A percentile compares a stretch with the other conserved stretches of the same genome.
Conservation (phyloP, 2,113 vertebrate genomes). For the Amblyornis subalaris region DNA sequence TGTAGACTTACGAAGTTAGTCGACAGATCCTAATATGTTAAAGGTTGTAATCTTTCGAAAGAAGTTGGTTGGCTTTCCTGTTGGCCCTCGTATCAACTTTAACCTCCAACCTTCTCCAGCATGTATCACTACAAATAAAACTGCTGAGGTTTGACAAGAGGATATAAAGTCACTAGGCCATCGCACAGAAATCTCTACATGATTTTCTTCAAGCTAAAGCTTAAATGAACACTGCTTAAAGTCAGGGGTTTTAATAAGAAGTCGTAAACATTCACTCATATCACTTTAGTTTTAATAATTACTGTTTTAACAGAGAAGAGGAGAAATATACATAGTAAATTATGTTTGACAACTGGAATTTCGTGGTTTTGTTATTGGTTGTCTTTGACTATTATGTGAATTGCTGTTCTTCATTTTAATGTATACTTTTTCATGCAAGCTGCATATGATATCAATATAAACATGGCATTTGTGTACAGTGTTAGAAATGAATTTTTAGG, state of each 20-base stretch:
- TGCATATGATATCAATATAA: conserved; percentile 73
- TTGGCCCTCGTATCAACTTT: conserved; percentile 89
- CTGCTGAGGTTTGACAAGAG: conserved; percentile 79
- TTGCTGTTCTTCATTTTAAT: conserved; percentile 89
- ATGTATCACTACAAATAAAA: conserved; percentile 87
- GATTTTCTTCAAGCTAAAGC: conserved; percentile 73
- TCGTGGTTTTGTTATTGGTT: conserved; percentile 89
- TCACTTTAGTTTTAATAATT: conserved; percentile 86
- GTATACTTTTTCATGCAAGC: conserved; percentile 76
- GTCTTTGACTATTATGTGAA: conserved; percentile 91
- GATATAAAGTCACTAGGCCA: conserved; percentile 81
- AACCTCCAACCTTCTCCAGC: conserved; percentile 86
- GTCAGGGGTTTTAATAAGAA: conserved; percentile 73
- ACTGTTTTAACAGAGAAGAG: conserved; percentile 79
- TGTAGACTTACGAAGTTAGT: conserved; percentile 60
- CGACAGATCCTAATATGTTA: conserved; percentile 77
- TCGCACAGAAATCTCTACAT: conserved; percentile 71
- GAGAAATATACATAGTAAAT: conserved; percentile 89
- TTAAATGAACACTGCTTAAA: conserved; percentile 68
- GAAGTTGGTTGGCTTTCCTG: conserved; percentile 82
- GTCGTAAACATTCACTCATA: conserved; percentile 79
- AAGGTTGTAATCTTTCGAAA: conserved; percentile 86
- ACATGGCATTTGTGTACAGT: conserved; percentile 70
- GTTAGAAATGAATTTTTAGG: conserved; percentile 80
- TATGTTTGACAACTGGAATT: conserved; percentile 96